Evolutionary conservation across 2,888 invertebrate genomes (phyloP).

Genomic region (Lepidochrysops patricia): DNA sequence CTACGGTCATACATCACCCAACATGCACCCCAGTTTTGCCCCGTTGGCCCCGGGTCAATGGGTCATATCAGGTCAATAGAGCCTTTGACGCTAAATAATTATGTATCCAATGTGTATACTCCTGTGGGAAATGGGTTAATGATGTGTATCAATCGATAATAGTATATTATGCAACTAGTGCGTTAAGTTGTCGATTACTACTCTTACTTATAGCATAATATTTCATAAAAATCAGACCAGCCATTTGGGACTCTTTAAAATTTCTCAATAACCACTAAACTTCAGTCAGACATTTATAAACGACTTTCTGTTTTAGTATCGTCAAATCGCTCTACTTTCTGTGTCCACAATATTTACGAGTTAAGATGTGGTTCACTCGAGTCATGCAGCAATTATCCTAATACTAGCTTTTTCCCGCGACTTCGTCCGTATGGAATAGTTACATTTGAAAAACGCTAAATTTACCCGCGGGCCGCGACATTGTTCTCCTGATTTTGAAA

Average conservation of each 20-base stretch:
- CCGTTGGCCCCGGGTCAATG: conserved; percentile 25
- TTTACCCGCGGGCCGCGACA: too few relatives aligned
- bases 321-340: conserved; percentile 58
- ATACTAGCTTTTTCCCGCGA: too few relatives aligned
- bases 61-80: conserved; percentile 26
- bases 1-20: conserved; percentile 21
- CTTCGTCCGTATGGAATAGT: too few relatives aligned
- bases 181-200: too few relatives aligned
- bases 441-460: too few relatives aligned
- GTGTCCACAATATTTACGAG: conserved; percentile 18
- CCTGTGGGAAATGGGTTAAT: not conserved
- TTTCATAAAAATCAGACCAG: not conserved
- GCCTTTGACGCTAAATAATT: conserved; percentile 2
- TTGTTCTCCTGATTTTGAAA: too few relatives aligned
- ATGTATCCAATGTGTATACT: not conserved
- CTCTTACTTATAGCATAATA: not conserved
- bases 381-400: conserved; percentile 7
- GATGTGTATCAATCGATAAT: not conserved
- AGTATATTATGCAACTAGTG: too few relatives aligned
- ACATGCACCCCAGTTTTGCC: conserved; percentile 17
- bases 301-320: conserved; percentile 66
- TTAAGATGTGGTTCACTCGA: not conserved
- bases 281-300: conserved; percentile 51
- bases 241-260: conserved; percentile 27
- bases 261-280: conserved; percentile 47